These are phyloP conservation scores for Rhadina sibilatrix DNA, from an alignment of 2,113 vertebrate species.

Conservation along the genomic window DNA sequence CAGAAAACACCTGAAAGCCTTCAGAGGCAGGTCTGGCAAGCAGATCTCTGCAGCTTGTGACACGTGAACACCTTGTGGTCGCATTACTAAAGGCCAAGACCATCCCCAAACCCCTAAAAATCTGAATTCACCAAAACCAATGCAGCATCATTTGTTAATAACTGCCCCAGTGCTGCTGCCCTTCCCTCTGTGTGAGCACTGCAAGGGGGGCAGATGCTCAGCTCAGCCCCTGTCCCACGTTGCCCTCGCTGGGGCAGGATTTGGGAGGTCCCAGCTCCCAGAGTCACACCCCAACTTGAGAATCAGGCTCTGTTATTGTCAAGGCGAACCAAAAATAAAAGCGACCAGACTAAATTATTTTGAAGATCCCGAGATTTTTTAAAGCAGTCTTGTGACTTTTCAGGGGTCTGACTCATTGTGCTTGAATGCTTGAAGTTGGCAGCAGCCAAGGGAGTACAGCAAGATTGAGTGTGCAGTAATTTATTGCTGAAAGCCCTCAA, in stretches of 20 bases:
- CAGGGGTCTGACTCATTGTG: slow-evolving; percentile 44
- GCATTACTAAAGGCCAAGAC: not conserved
- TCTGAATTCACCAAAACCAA: not conserved
- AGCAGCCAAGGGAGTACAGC: not conserved
- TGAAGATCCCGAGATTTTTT: slow-evolving; percentile 50
- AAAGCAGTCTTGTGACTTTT: slow-evolving; percentile 46
- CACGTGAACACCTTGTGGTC: accelerated
- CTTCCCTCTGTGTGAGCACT: accelerated
- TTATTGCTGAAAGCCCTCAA: slow-evolving; percentile 18
- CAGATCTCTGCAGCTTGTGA: not conserved
- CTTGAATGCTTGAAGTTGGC: slow-evolving; percentile 47
- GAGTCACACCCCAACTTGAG: not conserved
- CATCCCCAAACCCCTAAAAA: not conserved
- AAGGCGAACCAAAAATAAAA: slow-evolving; percentile 30
- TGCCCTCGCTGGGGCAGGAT: not conserved
- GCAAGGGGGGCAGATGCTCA: not conserved
- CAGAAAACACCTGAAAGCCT: not conserved
- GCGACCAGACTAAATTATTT: slow-evolving; percentile 50
- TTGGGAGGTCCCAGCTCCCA: not conserved
- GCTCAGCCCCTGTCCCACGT: not conserved
- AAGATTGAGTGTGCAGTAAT: not conserved
- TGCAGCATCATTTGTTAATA: accelerated
- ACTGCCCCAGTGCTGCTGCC: not conserved
- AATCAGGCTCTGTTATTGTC: not conserved
- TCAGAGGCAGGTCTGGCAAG: not conserved